Evolutionary conservation across 2,888 invertebrate genomes (phyloP).

Genomic region (Pachycephus smyrnensis): DNA sequence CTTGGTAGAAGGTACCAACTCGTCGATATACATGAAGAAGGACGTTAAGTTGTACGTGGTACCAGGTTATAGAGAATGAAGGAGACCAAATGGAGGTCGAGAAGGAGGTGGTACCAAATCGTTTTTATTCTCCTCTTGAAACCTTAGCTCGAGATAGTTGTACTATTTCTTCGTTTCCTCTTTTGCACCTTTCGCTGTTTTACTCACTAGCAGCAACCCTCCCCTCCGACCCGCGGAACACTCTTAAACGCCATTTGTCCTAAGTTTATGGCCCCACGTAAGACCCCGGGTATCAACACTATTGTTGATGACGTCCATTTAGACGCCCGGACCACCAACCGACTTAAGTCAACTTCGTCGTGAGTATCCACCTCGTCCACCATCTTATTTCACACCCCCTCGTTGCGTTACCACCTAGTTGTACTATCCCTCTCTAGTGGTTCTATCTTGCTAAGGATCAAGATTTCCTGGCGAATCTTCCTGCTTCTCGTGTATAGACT

Average conservation of each 20-base stretch:
- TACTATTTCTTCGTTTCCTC: not conserved
- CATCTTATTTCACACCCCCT: not conserved
- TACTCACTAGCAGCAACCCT: not conserved
- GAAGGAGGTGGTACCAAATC: not conserved
- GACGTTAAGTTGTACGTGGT: conserved; percentile 1
- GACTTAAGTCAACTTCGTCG: conserved; percentile 2
- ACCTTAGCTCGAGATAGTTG: not conserved
- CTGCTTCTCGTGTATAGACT: not conserved
- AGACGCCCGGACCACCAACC: conserved; percentile 13
- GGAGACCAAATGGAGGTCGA: not conserved
- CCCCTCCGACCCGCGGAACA: not conserved
- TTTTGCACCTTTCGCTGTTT: not conserved
- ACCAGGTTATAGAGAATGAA: conserved; percentile 1
- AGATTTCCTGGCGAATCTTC: not conserved
- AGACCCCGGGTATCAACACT: conserved; percentile 47
- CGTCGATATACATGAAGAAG: not conserved
- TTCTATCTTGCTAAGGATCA: not conserved
- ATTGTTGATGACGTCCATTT: conserved; percentile 46
- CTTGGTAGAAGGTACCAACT: not conserved
- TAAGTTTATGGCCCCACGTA: conserved; percentile 43
- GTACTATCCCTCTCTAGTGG: not conserved
- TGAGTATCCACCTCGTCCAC: not conserved
- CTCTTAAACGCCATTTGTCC: conserved; percentile 51
- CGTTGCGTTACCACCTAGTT: not conserved
- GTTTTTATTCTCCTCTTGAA: not conserved